Evolutionary conservation across 2,113 vertebrate genomes (phyloP).

Genomic region (Cryptomyrus ogoouensis): DNA sequence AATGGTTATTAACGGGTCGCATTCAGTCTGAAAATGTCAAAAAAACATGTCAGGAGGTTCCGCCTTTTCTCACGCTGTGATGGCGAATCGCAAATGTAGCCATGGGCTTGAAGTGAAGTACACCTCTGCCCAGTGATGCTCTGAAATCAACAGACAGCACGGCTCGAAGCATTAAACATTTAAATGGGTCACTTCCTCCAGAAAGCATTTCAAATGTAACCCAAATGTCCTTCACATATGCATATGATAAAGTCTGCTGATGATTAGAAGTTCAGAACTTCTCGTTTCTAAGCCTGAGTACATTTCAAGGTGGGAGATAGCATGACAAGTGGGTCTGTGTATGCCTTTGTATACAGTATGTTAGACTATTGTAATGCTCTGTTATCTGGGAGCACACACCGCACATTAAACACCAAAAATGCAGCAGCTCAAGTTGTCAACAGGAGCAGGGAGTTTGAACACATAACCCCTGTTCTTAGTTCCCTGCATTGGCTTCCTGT

Average conservation of each 20-base stretch:
- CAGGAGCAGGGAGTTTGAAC: neutral
- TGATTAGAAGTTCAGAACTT: neutral
- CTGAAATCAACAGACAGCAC: neutral
- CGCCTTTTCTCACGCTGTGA: neutral
- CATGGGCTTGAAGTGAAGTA: neutral
- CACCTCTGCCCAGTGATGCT: neutral
- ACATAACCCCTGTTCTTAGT: neutral
- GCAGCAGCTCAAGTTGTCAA: neutral
- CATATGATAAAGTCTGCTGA: neutral
- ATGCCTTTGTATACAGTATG: neutral
- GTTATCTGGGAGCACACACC: neutral
- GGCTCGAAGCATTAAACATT: neutral
- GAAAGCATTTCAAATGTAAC: constrained; percentile 1
- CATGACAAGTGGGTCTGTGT: neutral
- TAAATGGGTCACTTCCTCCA: constrained; percentile 1
- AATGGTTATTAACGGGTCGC: neutral
- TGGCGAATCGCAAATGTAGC: neutral
- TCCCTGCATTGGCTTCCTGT: neutral
- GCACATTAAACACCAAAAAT: neutral
- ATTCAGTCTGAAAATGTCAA: neutral
- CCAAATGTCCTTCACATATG: neutral
- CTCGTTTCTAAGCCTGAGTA: neutral
- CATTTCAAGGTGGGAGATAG: neutral
- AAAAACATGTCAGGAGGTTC: neutral
- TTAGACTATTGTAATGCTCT: neutral